Conservation (phyloP, 1,140 invertebrate genomes). For the Conus betulinus region DNA sequence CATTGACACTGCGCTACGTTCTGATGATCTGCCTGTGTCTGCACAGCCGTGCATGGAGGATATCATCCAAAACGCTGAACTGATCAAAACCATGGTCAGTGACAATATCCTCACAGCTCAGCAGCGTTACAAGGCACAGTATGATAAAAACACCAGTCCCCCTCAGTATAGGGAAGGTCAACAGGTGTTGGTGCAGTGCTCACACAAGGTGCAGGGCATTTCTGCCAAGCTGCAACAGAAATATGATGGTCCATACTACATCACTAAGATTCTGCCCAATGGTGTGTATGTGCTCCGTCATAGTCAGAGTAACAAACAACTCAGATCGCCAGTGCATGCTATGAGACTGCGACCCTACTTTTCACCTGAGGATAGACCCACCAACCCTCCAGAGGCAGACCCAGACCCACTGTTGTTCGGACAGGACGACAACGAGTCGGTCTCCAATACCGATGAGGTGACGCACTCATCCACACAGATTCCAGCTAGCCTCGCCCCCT, state of each 20-base stretch:
- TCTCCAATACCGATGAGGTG: not conserved
- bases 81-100: not conserved
- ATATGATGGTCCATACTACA: conserved; percentile 13
- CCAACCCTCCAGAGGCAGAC: not conserved
- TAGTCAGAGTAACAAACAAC: too few species aligned
- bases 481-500: too few species aligned
- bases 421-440: not conserved
- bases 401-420: not conserved
- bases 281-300: too few species aligned
- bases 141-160: not conserved
- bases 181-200: not conserved
- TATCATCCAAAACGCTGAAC: not conserved
- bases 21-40: not conserved
- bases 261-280: not conserved
- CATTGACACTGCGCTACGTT: not conserved
- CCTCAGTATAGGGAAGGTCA: not conserved
- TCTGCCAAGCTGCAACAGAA: not conserved
- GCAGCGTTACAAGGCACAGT: not conserved
- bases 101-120: not conserved
- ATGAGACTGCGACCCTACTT: too few species aligned
- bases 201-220: not conserved
- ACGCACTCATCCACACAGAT: too few species aligned
- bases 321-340: too few species aligned
- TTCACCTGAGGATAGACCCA: not conserved
- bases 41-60: not conserved